Conservation (phyloP, 92 coral and sea anemone species). For the Meandrina meandrites region DNA sequence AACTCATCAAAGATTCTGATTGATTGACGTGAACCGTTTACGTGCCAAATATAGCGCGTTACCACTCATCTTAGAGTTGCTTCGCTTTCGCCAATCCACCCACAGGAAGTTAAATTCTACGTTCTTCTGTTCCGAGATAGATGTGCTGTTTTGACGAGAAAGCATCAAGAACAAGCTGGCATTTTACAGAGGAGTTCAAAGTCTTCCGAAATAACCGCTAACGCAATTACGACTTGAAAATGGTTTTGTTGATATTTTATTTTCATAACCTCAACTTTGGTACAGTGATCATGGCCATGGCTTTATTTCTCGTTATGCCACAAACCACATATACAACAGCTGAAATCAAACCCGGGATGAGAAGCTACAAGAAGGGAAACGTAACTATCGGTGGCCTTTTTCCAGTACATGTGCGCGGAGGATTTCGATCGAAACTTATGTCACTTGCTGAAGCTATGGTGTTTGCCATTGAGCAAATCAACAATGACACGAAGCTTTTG, state of each 20-base stretch:
- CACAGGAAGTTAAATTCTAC: background rate
- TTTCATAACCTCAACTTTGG: background rate
- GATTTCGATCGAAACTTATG: slow-evolving; percentile 63
- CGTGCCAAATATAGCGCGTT: slow-evolving; percentile 26
- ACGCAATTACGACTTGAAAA: slow-evolving; percentile 5
- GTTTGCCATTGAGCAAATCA: slow-evolving; percentile 81
- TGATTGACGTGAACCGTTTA: background rate
- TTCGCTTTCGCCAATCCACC: background rate
- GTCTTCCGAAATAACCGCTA: background rate
- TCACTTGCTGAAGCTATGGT: slow-evolving; percentile 90
- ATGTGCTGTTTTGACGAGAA: background rate
- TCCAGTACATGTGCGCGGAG: slow-evolving; percentile 75
- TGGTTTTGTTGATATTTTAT: background rate
- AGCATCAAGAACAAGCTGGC: background rate
- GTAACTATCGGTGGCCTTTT: slow-evolving; percentile 88
- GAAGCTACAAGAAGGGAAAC: slow-evolving; percentile 61
- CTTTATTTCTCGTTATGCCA: background rate
- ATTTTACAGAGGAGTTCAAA: background rate
- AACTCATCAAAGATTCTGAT: slow-evolving; percentile 4
- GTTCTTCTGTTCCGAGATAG: background rate
- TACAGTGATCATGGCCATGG: background rate
- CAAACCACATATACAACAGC: background rate
- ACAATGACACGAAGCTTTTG: slow-evolving; percentile 59
- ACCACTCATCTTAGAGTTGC: background rate
- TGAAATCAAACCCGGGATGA: slow-evolving; percentile 12